These are phyloP conservation scores for Neolamprologus toae DNA, from an alignment of 2,113 vertebrate genomes.

Conservation along the genomic window DNA sequence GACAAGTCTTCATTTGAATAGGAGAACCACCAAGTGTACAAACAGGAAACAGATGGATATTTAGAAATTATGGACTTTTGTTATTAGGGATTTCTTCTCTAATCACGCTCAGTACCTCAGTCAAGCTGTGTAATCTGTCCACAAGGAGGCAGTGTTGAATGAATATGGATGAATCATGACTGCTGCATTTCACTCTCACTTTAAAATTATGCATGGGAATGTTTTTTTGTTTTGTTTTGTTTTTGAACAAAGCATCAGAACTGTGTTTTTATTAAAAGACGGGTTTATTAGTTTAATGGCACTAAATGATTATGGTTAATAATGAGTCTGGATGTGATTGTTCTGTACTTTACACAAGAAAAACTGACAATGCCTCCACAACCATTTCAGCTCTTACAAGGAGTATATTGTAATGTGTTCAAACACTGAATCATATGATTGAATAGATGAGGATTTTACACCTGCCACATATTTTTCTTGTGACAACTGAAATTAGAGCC, in stretches of 20 bases:
- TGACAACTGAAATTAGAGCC: conserved; percentile 42
- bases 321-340: background rate
- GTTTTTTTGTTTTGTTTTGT: background rate
- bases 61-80: background rate
- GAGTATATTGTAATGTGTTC: background rate
- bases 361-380: background rate
- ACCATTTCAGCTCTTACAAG: background rate
- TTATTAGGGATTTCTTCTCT: background rate
- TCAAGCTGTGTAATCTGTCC: background rate
- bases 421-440: background rate
- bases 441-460: conserved; percentile 30
- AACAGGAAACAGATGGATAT: background rate
- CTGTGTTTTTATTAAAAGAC: background rate
- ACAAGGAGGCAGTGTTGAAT: conserved; percentile 27
- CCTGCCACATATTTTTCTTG: conserved; percentile 42
- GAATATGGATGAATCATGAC: background rate
- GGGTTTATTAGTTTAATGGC: background rate
- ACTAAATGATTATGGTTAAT: background rate
- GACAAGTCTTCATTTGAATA: background rate
- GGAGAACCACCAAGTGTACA: background rate
- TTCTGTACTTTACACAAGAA: background rate
- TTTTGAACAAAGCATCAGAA: background rate
- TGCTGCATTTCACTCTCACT: background rate
- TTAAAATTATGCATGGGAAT: background rate
- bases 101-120: background rate